phyloP scores from a whole-genome alignment of 2,888 invertebrate genomes.

The Heterodera filipjevi region DNA sequence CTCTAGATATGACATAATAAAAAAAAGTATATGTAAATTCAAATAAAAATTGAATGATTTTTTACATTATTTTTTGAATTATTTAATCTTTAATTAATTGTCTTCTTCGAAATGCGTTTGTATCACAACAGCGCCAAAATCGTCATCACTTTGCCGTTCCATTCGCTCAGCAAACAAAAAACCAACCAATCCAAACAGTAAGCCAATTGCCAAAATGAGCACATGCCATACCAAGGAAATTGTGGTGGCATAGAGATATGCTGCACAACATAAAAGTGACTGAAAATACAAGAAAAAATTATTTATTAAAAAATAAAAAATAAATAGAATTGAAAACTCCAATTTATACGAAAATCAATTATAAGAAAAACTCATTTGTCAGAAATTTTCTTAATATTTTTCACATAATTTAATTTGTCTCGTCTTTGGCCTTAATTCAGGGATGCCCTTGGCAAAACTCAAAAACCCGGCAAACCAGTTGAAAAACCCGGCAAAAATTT shows the following conservation, averaged over 20 bases:
- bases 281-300: conserved; percentile 47
- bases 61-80: too few relatives aligned
- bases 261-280: conserved; percentile 67
- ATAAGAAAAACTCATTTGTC: background rate
- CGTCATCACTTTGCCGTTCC: background rate
- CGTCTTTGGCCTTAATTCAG: too few relatives aligned
- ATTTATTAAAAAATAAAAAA: too few relatives aligned
- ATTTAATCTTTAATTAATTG: background rate
- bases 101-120: background rate
- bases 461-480: too few relatives aligned
- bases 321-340: background rate
- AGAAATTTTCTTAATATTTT: background rate
- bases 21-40: too few relatives aligned
- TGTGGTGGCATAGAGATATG: conserved; percentile 67
- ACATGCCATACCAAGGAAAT: conserved; percentile 21
- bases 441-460: too few relatives aligned
- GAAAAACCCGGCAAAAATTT: too few relatives aligned
- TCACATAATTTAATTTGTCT: too few relatives aligned
- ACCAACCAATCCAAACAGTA: background rate
- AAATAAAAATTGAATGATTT: too few relatives aligned
- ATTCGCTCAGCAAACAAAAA: conserved; percentile 17
- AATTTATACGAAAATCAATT: background rate
- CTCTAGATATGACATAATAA: too few relatives aligned
- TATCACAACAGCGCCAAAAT: background rate
- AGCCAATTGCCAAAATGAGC: conserved; percentile 12